Evolutionary conservation across 2,888 invertebrate genomes (phyloP), one percentile per base, ranked within the genome.

Genomic region (Apamea anceps): DNA sequence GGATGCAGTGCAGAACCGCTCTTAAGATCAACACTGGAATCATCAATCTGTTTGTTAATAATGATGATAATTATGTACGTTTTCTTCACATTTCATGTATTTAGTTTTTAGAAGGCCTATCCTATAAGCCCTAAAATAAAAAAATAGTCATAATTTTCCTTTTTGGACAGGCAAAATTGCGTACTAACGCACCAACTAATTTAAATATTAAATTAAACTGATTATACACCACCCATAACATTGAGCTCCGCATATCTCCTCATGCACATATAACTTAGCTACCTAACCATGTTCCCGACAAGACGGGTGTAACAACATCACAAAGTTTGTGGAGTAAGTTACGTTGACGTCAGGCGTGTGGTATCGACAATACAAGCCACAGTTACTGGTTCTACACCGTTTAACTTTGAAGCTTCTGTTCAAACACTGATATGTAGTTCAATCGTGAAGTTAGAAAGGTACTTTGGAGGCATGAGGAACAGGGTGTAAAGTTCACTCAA

Each of bases 241-340:
- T 48, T 32, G n/a, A 79, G 28, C 66, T 67, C 51, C 2, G 45
- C 32, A 42, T 18, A 21, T 66, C 2, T 57, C 21, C 8, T 54
- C 51, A 37, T 67, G 67, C 60, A 45, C 21, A 62, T 15, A 37
- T 1, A 45, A 48, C 45, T 62, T 25, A 25, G 32, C 10, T n/a
- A 21, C 18, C 54, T 66, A 25, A 42, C 63, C 15, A n/a, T 62
- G 45, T 74, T 72, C 18, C 7, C 37, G 42, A 70, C 57, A 60
- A 66, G 65, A 48, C 28, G 10, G 51, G 25, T 45, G 60, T 37
- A 72, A 78, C 72, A 48, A 51, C 8, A 71, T 77, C 63, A 75
- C 85, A 80, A 87, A 85, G 73, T 87, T 85, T 28, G 57, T 32
- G 25, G 66, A 63, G 18, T 70, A 85, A 87, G n/a, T 87, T 84